These are phyloP conservation scores for Thunnus albacares DNA, from an alignment of 2,797 vertebrate species.

Conservation along the genomic window DNA sequence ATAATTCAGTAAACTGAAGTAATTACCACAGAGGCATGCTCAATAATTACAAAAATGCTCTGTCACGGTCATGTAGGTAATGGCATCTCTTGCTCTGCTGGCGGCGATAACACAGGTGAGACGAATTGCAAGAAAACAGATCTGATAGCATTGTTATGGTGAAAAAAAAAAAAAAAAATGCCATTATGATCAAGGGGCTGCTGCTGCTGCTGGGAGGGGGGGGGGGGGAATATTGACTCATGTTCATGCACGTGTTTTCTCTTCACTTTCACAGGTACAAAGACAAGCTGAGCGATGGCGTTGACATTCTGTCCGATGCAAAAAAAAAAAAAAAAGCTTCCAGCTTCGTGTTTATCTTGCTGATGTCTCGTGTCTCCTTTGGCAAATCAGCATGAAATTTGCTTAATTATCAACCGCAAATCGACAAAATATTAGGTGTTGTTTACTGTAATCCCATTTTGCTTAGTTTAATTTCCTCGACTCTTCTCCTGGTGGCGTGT, in stretches of 20 bases:
- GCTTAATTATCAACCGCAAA: slow-evolving; percentile 72
- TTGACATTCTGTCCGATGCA: neutral
- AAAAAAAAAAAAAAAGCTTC: neutral
- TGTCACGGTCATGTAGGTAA: slow-evolving; percentile 82
- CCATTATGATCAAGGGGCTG: slow-evolving; percentile 63
- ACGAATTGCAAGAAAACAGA: slow-evolving; percentile 84
- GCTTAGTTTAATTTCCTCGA: slow-evolving; percentile 54
- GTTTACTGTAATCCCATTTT: slow-evolving; percentile 72
- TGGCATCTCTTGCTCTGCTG: slow-evolving; percentile 78
- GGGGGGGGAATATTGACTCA: slow-evolving; percentile 16
- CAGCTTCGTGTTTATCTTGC: slow-evolving; percentile 21
- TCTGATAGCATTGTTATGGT: slow-evolving; percentile 81
- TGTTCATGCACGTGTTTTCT: slow-evolving; percentile 23
- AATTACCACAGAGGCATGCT: slow-evolving; percentile 85
- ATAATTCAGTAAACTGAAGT: slow-evolving; percentile 84
- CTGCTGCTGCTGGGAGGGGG: slow-evolving; percentile 1
- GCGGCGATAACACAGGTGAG: slow-evolving; percentile 86
- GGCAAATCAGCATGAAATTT: slow-evolving; percentile 68
- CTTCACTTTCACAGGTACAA: slow-evolving; percentile 46
- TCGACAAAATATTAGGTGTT: slow-evolving; percentile 70
- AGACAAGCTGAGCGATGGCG: neutral
- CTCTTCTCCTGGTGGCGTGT: slow-evolving; percentile 56
- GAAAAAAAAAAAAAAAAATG: slow-evolving; percentile 57
- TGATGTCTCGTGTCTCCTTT: slow-evolving; percentile 44
- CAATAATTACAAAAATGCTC: slow-evolving; percentile 84